Evolutionary conservation across 2,888 invertebrate genomes (phyloP).

Genomic region (Eugnorisma glareosa): DNA sequence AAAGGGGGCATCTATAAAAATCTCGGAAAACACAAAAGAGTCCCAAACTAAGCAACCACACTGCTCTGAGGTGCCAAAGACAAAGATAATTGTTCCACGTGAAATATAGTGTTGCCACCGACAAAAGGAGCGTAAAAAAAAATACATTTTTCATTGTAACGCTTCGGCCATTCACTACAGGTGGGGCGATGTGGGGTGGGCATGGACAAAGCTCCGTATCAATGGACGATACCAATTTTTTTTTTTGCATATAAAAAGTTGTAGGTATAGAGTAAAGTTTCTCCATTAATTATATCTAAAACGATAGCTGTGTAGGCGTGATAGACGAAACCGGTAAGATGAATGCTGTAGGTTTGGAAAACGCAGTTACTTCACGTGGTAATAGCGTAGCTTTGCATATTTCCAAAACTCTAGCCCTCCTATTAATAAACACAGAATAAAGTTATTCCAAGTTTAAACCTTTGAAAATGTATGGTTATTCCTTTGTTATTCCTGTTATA

Average conservation of each 20-base stretch:
- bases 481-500: too few relatives aligned
- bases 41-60: constrained; percentile 77
- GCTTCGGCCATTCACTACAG: constrained; percentile 87
- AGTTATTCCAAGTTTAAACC: too few relatives aligned
- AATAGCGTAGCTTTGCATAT: constrained; percentile 1
- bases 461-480: too few relatives aligned
- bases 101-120: constrained; percentile 90
- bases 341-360: constrained; percentile 15
- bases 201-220: constrained; percentile 87
- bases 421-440: too few relatives aligned
- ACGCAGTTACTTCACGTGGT: background rate
- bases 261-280: constrained; percentile 78
- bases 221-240: constrained; percentile 86
- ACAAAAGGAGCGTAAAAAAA: constrained; percentile 87
- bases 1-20: constrained; percentile 69
- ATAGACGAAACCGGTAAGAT: constrained; percentile 58
- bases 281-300: constrained; percentile 83
- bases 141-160: constrained; percentile 88
- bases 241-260: constrained; percentile 81
- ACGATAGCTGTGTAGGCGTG: constrained; percentile 73
- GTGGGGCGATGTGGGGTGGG: constrained; percentile 86
- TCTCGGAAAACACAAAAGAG: constrained; percentile 68
- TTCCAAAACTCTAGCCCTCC: constrained; percentile 36
- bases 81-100: constrained; percentile 90
- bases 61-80: constrained; percentile 87